Evolutionary conservation across 2,888 invertebrate species (phyloP).

Genomic region (Brachypalpus laphriformis): DNA sequence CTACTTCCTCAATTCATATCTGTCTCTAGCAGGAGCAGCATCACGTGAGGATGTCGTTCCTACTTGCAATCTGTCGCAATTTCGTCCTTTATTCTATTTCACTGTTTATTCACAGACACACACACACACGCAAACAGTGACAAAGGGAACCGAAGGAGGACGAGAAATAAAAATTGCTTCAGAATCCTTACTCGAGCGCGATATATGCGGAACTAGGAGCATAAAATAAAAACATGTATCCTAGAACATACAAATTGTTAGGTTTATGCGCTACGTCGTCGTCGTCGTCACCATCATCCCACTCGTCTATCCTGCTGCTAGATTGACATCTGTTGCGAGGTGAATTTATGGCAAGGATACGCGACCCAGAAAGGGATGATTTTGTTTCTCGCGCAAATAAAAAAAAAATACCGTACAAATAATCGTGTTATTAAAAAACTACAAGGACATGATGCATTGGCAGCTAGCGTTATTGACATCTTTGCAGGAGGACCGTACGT

Average conservation of each 20-base stretch:
- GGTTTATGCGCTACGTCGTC: slow-evolving; percentile 48
- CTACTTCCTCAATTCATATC: slow-evolving; percentile 68
- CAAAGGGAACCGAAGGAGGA: not conserved
- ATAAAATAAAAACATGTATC: slow-evolving; percentile 25
- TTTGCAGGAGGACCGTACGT: not conserved
- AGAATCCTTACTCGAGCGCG: slow-evolving; percentile 43
- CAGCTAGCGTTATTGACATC: slow-evolving; percentile 43
- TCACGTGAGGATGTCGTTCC: slow-evolving; percentile 50
- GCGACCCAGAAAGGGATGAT: slow-evolving; percentile 58
- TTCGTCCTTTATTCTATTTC: slow-evolving; percentile 66
- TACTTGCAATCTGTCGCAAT: slow-evolving; percentile 69
- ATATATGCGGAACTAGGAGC: slow-evolving; percentile 29
- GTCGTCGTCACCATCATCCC: slow-evolving; percentile 20
- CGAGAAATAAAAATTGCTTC: slow-evolving; percentile 47
- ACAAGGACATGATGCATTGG: slow-evolving; percentile 49
- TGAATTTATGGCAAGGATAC: slow-evolving; percentile 64
- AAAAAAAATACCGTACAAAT: slow-evolving; percentile 28
- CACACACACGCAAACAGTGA: slow-evolving; percentile 16
- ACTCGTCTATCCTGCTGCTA: slow-evolving; percentile 29
- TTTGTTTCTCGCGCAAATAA: slow-evolving; percentile 34
- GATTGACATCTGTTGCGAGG: slow-evolving; percentile 72
- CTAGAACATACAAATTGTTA: slow-evolving; percentile 61
- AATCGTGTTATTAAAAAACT: slow-evolving; percentile 58
- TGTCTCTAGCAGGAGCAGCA: slow-evolving; percentile 53
- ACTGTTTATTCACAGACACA: slow-evolving; percentile 63